Conservation (phyloP, 2,113 vertebrate genomes). For the Alectura lathami region DNA sequence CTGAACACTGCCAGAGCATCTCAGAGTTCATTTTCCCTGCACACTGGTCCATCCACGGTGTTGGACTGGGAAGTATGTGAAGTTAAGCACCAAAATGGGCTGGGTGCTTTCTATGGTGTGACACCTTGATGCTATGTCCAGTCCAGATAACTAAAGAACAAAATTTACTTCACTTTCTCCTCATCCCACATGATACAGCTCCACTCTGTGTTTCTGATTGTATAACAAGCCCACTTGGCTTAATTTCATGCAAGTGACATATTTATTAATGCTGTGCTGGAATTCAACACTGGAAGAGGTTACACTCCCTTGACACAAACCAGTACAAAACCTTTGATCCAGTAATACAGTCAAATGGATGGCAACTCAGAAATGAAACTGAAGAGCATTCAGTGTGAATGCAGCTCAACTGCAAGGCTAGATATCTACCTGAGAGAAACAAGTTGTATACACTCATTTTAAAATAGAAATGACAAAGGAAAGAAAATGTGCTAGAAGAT, state of each 20-base stretch:
- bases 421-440: not conserved
- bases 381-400: not conserved
- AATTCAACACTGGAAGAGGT: not conserved
- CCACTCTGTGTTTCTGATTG: not conserved
- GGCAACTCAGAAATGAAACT: not conserved
- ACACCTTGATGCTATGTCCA: not conserved
- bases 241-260: not conserved
- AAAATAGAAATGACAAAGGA: not conserved
- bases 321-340: not conserved
- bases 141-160: not conserved
- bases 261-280: not conserved
- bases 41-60: not conserved
- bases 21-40: not conserved
- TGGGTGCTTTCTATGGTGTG: fast-evolving
- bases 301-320: not conserved
- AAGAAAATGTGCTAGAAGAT: not conserved
- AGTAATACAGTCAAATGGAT: not conserved
- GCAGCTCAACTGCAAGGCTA: not conserved
- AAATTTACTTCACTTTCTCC: not conserved
- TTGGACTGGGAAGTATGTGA: not conserved
- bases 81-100: not conserved
- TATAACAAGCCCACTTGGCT: not conserved
- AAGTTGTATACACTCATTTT: not conserved
- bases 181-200: not conserved
- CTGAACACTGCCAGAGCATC: not conserved